Base-by-base conservation (phyloP, 92 coral and sea anemone genomes). In the Paramuricea clavata region DNA sequence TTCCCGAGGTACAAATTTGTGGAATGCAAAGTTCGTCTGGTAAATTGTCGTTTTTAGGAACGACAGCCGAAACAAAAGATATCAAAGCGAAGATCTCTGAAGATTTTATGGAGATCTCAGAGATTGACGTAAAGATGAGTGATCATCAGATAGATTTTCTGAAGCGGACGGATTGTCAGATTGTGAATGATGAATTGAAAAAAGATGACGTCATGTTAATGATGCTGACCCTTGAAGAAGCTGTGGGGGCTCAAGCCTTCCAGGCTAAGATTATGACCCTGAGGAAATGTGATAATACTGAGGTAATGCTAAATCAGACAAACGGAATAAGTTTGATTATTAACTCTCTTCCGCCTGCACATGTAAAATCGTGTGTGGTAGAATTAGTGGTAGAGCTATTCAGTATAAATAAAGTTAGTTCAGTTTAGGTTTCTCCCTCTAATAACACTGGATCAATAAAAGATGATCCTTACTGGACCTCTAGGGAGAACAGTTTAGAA, bases 111-210 rank as follows among this genome's bases (percentile, higher is more conserved):
- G 28, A 33, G 2, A 17, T 76, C 43, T 56, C 68, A 1, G 68
- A 49, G 64, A 76, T 36, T 31, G 64, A 76, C 23, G 36, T 76
- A 2, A 27, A 30, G 13, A 23, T 54, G 49, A 76, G 67, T 33
- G 68, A 50, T 33, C 42, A 39, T 35, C 82, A 76, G 68, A 31
- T 76, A n/a, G 82, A 76, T 13, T 76, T 76, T 49, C 64, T 49
- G 43, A 28, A 33, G 19, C 21, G 82, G 2, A 52, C 67, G 35
- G 69, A 76, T 27, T 76, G 82, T 26, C 22, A 49, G 19, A 15
- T 54, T 4, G 82, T 76, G 11, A 76, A 76, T 22, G 44, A 76
- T 25, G 67, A 5, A 31, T 54, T 76, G 6, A 76, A 76, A n/a
- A 49, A 76, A 50, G 47, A 27, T 54, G 82, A 52, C 44, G 68